Conservation (phyloP, 2,888 invertebrate genomes). For the Ophion obscuratus region DNA sequence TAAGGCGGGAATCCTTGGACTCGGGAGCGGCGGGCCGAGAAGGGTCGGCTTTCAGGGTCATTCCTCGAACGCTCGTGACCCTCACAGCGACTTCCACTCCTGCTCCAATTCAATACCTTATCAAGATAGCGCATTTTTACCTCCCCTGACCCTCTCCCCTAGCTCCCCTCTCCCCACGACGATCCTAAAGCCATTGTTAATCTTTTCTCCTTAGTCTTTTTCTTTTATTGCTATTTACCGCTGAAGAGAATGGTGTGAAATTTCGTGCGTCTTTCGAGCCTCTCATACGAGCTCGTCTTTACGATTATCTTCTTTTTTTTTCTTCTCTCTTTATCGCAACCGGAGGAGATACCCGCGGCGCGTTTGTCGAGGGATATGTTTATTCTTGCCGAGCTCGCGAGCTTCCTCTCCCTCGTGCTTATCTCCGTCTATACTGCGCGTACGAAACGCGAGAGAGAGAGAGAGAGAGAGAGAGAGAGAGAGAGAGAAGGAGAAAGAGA, state of each 20-base stretch:
- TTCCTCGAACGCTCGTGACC: slow-evolving; percentile 68
- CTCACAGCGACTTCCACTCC: slow-evolving; percentile 55
- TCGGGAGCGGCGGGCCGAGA: slow-evolving; percentile 55
- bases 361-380: slow-evolving; percentile 33
- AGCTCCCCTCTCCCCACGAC: background rate
- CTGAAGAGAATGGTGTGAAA: background rate
- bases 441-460: too few relatives aligned
- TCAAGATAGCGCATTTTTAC: slow-evolving; percentile 20
- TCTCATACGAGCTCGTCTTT: slow-evolving; percentile 9
- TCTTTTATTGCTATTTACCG: background rate
- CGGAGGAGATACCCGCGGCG: background rate
- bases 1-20: slow-evolving; percentile 76
- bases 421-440: slow-evolving; percentile 5
- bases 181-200: slow-evolving; percentile 9
- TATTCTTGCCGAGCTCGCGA: background rate
- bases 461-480: too few relatives aligned
- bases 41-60: slow-evolving; percentile 76
- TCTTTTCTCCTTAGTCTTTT: slow-evolving; percentile 7
- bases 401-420: slow-evolving; percentile 5
- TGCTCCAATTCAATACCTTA: slow-evolving; percentile 46
- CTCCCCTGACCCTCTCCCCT: background rate
- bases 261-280: background rate
- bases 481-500: too few relatives aligned
- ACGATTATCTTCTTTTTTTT: slow-evolving; percentile 33
- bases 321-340: slow-evolving; percentile 20